Base-by-base conservation (phyloP, 2,113 vertebrate species). In the Phrynosoma blainvillii region DNA sequence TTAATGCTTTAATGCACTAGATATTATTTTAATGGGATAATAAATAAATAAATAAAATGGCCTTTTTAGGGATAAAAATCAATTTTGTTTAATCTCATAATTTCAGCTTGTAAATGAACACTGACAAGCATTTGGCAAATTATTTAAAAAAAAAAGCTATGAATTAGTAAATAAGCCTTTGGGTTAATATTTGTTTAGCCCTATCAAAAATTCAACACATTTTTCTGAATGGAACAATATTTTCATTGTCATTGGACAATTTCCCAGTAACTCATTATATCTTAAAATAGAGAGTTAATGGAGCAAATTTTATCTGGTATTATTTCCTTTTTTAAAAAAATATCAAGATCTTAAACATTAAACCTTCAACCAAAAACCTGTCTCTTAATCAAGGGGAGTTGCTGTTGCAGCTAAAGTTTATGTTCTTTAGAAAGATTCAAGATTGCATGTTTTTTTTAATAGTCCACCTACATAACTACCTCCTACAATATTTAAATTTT, bases 351-450 rank as follows among this genome's bases (percentile, higher is more conserved):
- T 96, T 95, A 95, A 92, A 95, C 95, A 95, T 94, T 94, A 96
- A 96, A 95, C 91, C 94, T 93, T 96, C 90, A 93, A 94, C 92
- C 93, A 92, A 94, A 96, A 93, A 94, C 91, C 92, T 95, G 92
- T 95, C 94, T 95, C 95, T 94, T 94, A 95, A 94, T 95, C 93
- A 93, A 95, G 96, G 84, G 87, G 95, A 93, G 91, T 93, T 95
- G 94, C 90, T 95, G 87, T 76, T 96, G 91, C 95, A 92, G 90
- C 91, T 93, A 91, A 92, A 90, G 87, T 95, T 95, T 95, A 95
- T 94, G 95, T 95, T 95, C 95, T 96, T 96, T 93, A 93, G 89
- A 94, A 65, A 56, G 95, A 94, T 96, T 95, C 95, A 94, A 96
- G 95, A 96, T 96, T 96, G 92, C 93, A 89, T 94, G 93, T 85